Conservation (phyloP, 2,113 vertebrate species). For the Nothocercus julius region DNA sequence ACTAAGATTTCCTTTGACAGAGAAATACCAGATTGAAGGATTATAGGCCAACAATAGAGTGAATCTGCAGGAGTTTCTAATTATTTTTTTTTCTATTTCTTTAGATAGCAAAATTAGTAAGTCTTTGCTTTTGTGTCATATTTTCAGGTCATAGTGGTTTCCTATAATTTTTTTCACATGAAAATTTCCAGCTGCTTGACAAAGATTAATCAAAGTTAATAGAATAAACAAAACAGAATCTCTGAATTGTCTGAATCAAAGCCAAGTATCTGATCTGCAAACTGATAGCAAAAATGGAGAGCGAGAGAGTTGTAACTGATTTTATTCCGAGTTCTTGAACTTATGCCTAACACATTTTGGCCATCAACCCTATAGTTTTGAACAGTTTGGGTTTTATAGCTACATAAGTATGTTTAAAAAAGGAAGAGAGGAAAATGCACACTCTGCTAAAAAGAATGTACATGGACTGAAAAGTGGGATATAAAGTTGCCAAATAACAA, state of each 20-base stretch:
- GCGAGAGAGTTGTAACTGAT: background rate
- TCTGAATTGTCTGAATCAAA: background rate
- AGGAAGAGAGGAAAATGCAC: background rate
- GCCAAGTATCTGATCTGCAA: background rate
- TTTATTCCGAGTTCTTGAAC: background rate
- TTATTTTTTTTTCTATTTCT: background rate
- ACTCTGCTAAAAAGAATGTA: background rate
- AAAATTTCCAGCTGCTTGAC: background rate
- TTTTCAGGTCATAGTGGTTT: background rate
- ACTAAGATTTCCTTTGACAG: background rate
- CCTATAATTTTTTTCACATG: background rate
- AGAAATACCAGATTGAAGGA: background rate
- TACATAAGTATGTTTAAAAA: background rate
- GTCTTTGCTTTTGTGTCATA: background rate
- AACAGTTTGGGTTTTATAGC: background rate
- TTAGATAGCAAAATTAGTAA: background rate
- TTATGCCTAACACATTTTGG: background rate
- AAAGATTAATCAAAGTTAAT: background rate
- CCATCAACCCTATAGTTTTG: background rate
- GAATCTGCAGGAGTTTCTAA: background rate
- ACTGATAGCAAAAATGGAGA: background rate
- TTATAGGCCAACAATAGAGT: background rate
- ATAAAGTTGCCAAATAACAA: background rate
- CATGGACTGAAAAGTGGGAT: background rate
- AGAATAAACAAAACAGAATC: background rate